Base-by-base conservation (phyloP, 2,113 vertebrate species). In the Anguilla rostrata region DNA sequence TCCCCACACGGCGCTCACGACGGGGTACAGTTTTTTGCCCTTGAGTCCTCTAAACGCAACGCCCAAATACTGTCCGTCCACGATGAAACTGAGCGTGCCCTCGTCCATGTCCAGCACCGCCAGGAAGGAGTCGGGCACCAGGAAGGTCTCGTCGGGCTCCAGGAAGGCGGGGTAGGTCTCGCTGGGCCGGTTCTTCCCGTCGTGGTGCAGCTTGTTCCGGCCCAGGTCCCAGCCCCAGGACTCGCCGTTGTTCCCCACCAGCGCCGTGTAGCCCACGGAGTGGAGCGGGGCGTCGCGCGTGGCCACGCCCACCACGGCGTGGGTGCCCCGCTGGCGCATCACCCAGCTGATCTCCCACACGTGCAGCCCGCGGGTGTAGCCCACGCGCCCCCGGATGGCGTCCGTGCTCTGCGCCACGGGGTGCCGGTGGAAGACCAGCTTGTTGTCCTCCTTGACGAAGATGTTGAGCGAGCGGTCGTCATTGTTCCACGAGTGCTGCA, bases 181-280 rank as follows among this genome's bases (percentile, higher is more conserved):
- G 90, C 98, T 97, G 0, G 98, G 97, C 89, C 97, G 96, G 91
- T 99, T 99, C 92, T 99, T 99, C 87, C 98, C 97, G 0, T 99
- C 98, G 0, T 99, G 97, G 93, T 99, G 98, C 29, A 99, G 96
- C 88, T 98, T 97, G 95, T 99, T 99, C 26, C 98, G 95, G 34
- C 98, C 98, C 46, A 99, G 95, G 94, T 99, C 98, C 98, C 98
- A 99, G 66, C 98, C 98, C 98, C 98, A 99, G 26, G 98, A 99
- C 89, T 99, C 98, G 0, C 94, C 94, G 90, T 99, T 99, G 88
- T 97, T 99, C 0, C 98, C 98, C 34, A 99, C 96, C 0, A 99
- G 95, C 0, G 98, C 97, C 0, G 98, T 98, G 94, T 99, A 99
- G 3, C 98, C 98, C 4, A 99, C 98, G 0, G 98, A 99, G 90